A percentile compares a stretch with the other conserved stretches of the same genome.
These are phyloP conservation scores for Rostratula benghalensis DNA, from an alignment of 2,113 vertebrate species.

Conservation along the genomic window DNA sequence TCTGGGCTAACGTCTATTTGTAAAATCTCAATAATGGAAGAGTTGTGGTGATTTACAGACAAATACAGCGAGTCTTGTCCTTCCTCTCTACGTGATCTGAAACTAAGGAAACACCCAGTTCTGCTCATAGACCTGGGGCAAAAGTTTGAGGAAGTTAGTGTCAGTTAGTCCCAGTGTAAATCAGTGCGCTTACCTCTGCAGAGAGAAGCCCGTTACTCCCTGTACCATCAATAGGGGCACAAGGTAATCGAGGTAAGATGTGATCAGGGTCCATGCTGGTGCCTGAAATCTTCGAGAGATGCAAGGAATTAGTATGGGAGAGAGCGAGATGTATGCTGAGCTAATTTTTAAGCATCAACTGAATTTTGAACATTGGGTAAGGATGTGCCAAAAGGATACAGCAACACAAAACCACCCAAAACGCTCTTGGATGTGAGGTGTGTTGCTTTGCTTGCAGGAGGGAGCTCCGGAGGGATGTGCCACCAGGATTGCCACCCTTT, in stretches of 20 bases:
- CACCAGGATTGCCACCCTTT: neutral
- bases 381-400: neutral
- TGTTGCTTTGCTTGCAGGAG: neutral
- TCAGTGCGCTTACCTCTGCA: neutral
- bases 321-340: neutral
- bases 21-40: neutral
- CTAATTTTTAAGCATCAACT: neutral
- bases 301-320: neutral
- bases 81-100: neutral
- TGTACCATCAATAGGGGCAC: neutral
- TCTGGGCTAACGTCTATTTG: neutral
- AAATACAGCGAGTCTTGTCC: neutral
- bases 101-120: neutral
- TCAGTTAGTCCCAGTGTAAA: neutral
- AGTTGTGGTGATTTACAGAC: accelerated
- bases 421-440: neutral
- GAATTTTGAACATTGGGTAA: neutral
- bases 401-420: neutral
- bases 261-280: accelerated
- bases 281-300: neutral
- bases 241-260: neutral
- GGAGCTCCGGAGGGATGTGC: neutral
- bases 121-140: neutral
- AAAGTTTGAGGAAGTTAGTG: neutral
- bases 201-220: neutral